A percentile compares a stretch with the other conserved stretches of the same genome.
These are phyloP conservation scores for Anhinga anhinga DNA, from an alignment of 2,113 vertebrate genomes.

Conservation along the genomic window DNA sequence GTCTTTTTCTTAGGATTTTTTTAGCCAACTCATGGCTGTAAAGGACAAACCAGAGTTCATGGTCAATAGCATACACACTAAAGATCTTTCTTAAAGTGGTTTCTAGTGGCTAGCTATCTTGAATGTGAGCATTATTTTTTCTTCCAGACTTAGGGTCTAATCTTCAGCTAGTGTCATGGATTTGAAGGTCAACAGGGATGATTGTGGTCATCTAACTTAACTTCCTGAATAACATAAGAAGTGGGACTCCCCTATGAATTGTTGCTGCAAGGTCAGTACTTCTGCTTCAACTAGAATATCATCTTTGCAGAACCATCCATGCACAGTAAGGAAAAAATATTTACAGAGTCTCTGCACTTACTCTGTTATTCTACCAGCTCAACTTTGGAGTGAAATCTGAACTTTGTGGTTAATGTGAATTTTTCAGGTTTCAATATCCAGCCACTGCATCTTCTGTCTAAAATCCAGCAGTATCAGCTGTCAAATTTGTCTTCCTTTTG, in stretches of 20 bases:
- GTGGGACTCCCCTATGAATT: background rate
- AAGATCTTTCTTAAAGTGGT: background rate
- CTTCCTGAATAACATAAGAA: background rate
- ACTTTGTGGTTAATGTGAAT: background rate
- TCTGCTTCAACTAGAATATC: background rate
- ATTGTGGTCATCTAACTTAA: background rate
- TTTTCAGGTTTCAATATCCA: background rate
- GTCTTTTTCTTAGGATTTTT: background rate
- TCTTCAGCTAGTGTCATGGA: background rate
- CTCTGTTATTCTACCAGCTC: background rate
- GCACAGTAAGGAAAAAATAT: background rate
- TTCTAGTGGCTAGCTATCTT: background rate
- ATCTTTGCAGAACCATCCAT: background rate
- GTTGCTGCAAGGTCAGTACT: background rate
- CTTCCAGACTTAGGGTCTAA: background rate
- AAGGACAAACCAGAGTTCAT: slow-evolving; percentile 14
- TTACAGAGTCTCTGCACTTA: background rate
- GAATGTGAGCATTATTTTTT: slow-evolving; percentile 12
- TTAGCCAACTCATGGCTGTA: background rate
- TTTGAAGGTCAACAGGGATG: background rate
- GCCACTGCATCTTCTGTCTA: background rate
- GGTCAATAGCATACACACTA: background rate
- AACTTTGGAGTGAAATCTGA: background rate
- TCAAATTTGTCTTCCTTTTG: background rate
- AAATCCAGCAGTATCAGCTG: background rate